phyloP scores from a whole-genome alignment of 2,797 vertebrate genomes.

The Pogonophryne albipinna region DNA sequence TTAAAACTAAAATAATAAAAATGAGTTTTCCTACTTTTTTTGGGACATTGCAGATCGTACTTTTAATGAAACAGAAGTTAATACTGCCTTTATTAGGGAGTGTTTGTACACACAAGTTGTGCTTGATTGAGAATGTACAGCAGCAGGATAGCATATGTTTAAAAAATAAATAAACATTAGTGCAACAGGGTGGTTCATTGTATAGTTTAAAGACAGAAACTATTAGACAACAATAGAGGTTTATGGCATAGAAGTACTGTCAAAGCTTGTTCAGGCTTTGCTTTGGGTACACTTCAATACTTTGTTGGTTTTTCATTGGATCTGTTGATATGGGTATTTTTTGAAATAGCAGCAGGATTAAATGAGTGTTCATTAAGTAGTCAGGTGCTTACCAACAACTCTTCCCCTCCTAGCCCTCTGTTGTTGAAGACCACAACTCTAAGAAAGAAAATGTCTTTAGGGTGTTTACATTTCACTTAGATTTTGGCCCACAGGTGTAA shows the following conservation, averaged over 20 bases:
- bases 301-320: neutral
- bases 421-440: constrained; percentile 91
- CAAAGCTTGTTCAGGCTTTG: neutral
- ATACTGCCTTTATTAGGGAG: neutral
- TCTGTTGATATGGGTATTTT: neutral
- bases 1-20: neutral
- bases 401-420: constrained; percentile 86
- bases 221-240: neutral
- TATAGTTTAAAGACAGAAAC: no score
- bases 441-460: neutral
- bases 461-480: neutral
- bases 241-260: neutral
- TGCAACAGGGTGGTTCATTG: no score
- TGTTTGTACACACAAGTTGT: neutral
- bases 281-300: neutral
- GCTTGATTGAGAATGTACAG: neutral
- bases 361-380: neutral
- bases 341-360: neutral
- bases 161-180: neutral
- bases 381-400: constrained; percentile 83
- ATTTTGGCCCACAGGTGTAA: neutral
- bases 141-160: neutral
- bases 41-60: neutral
- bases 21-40: neutral
- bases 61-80: neutral